Conservation (phyloP, 2,113 vertebrate species). For the Corydoras sp. region DNA sequence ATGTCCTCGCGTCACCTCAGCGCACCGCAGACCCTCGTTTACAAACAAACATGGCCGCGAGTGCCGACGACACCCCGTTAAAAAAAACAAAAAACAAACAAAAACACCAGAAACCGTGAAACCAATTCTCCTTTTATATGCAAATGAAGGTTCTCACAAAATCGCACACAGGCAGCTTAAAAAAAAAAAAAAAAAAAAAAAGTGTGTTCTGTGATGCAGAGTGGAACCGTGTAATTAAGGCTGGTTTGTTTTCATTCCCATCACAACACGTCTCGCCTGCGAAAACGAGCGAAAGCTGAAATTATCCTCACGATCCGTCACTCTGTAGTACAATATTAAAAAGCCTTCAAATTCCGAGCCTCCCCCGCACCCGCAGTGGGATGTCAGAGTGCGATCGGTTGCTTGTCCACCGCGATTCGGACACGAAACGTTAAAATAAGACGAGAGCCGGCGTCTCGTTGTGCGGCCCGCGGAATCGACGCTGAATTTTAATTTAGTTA, state of each 20-base stretch:
- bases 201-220: conserved; percentile 46
- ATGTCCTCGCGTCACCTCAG: conserved; percentile 50
- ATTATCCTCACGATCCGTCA: conserved; percentile 7
- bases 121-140: conserved; percentile 56
- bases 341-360: conserved; percentile 37
- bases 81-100: conserved; percentile 29
- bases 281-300: not conserved
- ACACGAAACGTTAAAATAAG: conserved; percentile 9
- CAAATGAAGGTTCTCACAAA: conserved; percentile 45
- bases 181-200: conserved; percentile 45
- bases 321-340: conserved; percentile 37
- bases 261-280: conserved; percentile 52
- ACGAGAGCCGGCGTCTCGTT: not conserved
- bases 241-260: conserved; percentile 42
- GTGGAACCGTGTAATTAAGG: conserved; percentile 59
- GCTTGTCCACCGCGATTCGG: not conserved
- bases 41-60: conserved; percentile 31
- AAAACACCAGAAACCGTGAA: conserved; percentile 43
- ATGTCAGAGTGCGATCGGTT: conserved; percentile 2
- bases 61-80: not conserved
- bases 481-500: no score
- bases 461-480: no score
- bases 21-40: conserved; percentile 64
- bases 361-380: not conserved
- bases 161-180: conserved; percentile 42